Conservation (phyloP, 2,797 vertebrate genomes). For the Bryconaethiops microstoma region DNA sequence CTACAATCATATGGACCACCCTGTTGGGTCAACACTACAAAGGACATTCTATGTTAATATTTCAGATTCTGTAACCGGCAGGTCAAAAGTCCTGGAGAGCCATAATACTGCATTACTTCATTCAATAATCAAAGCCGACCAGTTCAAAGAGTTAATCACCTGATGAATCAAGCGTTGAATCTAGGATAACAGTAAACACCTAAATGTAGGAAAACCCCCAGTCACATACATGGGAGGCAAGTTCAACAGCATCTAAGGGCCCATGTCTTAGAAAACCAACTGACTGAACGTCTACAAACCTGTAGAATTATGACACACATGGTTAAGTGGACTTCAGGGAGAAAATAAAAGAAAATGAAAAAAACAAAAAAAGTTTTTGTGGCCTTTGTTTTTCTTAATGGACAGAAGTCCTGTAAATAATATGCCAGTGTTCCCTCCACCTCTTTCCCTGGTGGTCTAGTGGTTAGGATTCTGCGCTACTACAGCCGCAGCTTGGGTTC, state of each 20-base stretch:
- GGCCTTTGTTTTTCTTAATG: not conserved
- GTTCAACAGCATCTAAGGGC: too few relatives aligned
- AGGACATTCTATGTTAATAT: not conserved
- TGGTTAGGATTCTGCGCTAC: too few relatives aligned
- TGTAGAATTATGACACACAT: too few relatives aligned
- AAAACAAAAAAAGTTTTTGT: not conserved
- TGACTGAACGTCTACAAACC: too few relatives aligned
- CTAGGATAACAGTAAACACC: not conserved
- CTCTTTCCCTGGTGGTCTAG: too few relatives aligned
- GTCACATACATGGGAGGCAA: not conserved
- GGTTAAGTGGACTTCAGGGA: too few relatives aligned
- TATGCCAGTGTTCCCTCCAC: not conserved
- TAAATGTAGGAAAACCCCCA: not conserved
- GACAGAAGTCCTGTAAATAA: not conserved
- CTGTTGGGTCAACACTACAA: not conserved
- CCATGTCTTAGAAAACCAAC: too few relatives aligned
- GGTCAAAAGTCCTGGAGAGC: not conserved
- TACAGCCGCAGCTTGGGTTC: too few relatives aligned
- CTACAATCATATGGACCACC: not conserved
- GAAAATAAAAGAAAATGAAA: not conserved
- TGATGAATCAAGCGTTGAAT: not conserved
- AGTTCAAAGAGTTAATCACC: not conserved
- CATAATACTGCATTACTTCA: not conserved
- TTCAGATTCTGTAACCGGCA: not conserved
- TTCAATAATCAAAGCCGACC: not conserved